Evolutionary conservation across 2,797 vertebrate genomes (phyloP), one percentile per base, ranked within the genome.

Genomic region (Onychomys torridus): DNA sequence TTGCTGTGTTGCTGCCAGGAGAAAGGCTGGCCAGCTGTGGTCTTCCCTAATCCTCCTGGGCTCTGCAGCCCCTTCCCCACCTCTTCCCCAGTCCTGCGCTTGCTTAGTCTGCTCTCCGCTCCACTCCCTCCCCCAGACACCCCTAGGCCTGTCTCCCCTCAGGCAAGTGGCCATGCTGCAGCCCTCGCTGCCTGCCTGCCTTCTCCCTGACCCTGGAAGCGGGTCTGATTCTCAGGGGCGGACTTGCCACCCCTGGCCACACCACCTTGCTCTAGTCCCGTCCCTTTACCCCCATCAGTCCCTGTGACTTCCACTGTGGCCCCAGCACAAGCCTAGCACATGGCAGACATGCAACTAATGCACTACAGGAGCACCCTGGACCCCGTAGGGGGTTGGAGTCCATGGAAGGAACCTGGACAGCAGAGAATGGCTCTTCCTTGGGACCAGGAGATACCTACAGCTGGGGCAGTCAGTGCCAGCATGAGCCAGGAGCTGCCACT

Each of bases 361-460:
- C 0, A 0, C 0, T 1, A 34, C 21, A 34, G 1, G 17, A 63
- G n/a, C 0, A n/a, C 37, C 23, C 40, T 40, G 2, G n/a, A 16
- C 29, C 23, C 13, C 2, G 6, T 1, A 13, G 8, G 6, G 11
- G 34, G n/a, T 11, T 0, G 4, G 32, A 37, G 16, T 89, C 1
- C 0, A 27, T 32, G 59, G 40, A 32, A 87, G 73, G 52, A 9
- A 16, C 2, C 0, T 32, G 27, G 69, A 32, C 19, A 17, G 9
- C 21, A 8, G 49, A 71, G 34, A 52, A 71, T 2, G 2, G 17
- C 16, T 55, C 5, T 84, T 76, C 13, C 12, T 14, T 13, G 14
- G 46, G 19, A 73, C 12, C 9, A 3, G 55, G 34, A 6, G 37
- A 13, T 29, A 3, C 13, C 86, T 88, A 6, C 37, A 23, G 40